Evolutionary conservation across 1,140 invertebrate species (phyloP).

Genomic region (Hydropsyche tenuis): DNA sequence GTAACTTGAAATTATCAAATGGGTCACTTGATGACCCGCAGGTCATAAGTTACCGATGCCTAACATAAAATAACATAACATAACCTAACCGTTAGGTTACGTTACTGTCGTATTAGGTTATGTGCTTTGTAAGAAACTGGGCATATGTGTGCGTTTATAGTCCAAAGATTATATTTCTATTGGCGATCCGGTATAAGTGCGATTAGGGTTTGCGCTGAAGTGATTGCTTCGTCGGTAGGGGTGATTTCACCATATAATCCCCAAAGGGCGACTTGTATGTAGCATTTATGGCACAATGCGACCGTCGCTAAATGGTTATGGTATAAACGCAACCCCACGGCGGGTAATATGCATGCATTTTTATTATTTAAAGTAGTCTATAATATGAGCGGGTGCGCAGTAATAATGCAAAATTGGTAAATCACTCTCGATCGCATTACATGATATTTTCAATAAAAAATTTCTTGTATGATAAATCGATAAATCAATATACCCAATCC

Average conservation of each 20-base stretch:
- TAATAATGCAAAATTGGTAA: no score
- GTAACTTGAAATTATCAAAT: no score
- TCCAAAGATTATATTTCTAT: constrained; percentile 24
- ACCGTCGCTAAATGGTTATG: constrained; percentile 21
- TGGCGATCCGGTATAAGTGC: constrained; percentile 23
- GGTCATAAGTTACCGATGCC: no score
- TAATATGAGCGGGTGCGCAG: neutral
- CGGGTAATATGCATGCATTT: constrained; percentile 41
- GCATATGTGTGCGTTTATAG: neutral
- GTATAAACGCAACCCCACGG: constrained; percentile 30
- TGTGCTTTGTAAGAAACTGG: no score
- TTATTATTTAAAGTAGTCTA: constrained; percentile 38
- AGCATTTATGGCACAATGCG: constrained; percentile 32
- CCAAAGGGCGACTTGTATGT: constrained; percentile 30
- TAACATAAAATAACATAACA: no score
- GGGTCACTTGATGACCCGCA: no score
- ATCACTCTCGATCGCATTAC: no score
- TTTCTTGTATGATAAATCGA: no score
- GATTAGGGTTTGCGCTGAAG: constrained; percentile 28
- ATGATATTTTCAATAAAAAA: no score
- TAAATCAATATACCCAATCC: no score
- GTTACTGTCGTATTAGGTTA: no score
- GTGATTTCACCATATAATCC: constrained; percentile 23
- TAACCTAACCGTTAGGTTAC: no score
- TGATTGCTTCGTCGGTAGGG: constrained; percentile 28